Conservation (phyloP, 92 coral and sea anemone genomes). For the Parazoanthus swiftii region DNA sequence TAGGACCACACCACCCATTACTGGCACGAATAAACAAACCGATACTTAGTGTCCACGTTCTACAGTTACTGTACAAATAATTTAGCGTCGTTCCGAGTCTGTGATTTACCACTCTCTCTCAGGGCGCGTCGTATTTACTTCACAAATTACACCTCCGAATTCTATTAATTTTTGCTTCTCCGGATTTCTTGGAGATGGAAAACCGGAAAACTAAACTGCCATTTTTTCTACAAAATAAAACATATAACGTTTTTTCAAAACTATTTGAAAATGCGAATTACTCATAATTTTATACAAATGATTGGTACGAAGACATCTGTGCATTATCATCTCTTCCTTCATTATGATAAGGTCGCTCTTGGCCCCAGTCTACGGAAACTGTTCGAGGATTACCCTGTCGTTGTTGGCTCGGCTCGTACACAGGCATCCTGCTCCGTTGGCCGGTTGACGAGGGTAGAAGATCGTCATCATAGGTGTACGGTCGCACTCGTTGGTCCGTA, state of each 20-base stretch:
- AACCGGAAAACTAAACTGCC: background rate
- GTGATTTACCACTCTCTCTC: slow-evolving; percentile 33
- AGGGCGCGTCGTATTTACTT: background rate
- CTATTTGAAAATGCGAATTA: background rate
- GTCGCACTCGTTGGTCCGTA: slow-evolving; percentile 46
- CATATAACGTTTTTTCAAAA: background rate
- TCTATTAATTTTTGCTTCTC: too few species aligned
- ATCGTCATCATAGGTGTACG: background rate
- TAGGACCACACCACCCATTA: background rate
- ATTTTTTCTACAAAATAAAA: background rate
- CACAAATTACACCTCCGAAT: background rate
- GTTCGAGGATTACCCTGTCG: slow-evolving; percentile 42
- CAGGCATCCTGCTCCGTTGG: slow-evolving; percentile 39
- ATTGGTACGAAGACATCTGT: slow-evolving; percentile 75
- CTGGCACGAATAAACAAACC: background rate
- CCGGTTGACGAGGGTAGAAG: background rate
- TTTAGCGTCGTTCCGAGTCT: slow-evolving; percentile 24
- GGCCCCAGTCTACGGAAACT: slow-evolving; percentile 44
- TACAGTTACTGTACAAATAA: slow-evolving; percentile 33
- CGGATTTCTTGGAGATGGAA: background rate
- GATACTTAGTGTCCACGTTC: background rate
- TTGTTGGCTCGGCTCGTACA: slow-evolving; percentile 36
- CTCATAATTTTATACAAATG: slow-evolving; percentile 55
- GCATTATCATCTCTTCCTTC: slow-evolving; percentile 35
- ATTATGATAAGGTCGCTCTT: slow-evolving; percentile 22